Evolutionary conservation across 2,113 vertebrate species (phyloP).

Genomic region (Aegotheles bennettii): DNA sequence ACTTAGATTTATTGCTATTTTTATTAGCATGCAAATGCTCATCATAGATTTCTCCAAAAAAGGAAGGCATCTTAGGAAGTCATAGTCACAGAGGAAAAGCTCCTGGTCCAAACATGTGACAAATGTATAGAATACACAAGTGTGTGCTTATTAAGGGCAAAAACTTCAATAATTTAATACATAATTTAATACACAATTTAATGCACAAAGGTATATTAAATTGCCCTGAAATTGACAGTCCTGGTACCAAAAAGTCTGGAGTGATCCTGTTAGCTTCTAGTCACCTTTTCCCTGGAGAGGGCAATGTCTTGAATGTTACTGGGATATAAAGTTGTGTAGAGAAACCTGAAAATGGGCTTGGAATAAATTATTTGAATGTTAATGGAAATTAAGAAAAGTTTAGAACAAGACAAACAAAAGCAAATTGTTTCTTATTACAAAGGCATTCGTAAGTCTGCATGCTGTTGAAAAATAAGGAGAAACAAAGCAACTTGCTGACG

Average conservation of each 20-base stretch:
- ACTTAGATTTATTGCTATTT: not conserved
- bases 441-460: not conserved
- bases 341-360: not conserved
- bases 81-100: not conserved
- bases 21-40: not conserved
- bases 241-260: not conserved
- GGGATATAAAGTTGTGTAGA: not conserved
- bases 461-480: not conserved
- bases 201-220: not conserved
- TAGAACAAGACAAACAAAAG: not conserved
- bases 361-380: not conserved
- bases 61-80: not conserved
- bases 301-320: not conserved
- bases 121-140: not conserved
- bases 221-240: not conserved
- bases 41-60: not conserved
- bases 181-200: too few relatives aligned
- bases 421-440: not conserved
- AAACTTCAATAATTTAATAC: not conserved
- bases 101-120: not conserved
- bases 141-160: not conserved
- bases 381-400: not conserved
- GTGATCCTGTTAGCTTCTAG: not conserved
- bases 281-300: not conserved
- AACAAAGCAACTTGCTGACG: constrained; percentile 28